Conservation (phyloP, 2,113 vertebrate genomes). For the Microcebus jonahi region DNA sequence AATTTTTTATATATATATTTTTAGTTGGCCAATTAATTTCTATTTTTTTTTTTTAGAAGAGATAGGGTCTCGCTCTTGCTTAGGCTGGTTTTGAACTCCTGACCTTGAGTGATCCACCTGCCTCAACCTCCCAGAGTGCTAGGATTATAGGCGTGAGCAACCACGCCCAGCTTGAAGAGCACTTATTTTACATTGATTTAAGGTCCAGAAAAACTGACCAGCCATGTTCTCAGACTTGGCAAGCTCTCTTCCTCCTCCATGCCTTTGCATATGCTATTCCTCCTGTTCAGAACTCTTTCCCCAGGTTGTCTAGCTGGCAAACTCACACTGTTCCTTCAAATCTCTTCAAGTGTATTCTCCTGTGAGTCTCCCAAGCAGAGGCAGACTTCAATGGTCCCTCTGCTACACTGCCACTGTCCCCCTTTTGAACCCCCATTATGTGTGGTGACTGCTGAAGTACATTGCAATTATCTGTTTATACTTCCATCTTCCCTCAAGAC, state of each 20-base stretch:
- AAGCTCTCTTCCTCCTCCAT: neutral
- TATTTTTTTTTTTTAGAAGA: no score
- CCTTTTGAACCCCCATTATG: neutral
- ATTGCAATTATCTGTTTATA: neutral
- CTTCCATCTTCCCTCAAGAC: neutral
- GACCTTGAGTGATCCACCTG: no score
- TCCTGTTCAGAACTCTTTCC: neutral
- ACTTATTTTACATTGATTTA: conserved; percentile 19
- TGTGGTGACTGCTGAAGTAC: neutral
- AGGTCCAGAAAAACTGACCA: conserved; percentile 28
- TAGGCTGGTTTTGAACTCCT: no score
- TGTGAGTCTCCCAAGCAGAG: neutral
- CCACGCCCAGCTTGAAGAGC: neutral
- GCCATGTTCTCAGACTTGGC: neutral
- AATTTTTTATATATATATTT: no score
- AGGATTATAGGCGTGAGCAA: no score
- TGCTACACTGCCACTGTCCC: no score
- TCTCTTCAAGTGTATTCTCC: neutral
- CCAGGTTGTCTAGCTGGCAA: neutral
- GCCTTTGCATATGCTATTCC: neutral
- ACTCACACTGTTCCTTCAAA: neutral
- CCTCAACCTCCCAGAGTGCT: no score
- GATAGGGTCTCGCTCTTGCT: no score
- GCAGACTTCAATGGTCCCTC: neutral
- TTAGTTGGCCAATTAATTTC: no score